Evolutionary conservation across 1,140 invertebrate genomes (phyloP).

Genomic region (Apolygus lucorum): DNA sequence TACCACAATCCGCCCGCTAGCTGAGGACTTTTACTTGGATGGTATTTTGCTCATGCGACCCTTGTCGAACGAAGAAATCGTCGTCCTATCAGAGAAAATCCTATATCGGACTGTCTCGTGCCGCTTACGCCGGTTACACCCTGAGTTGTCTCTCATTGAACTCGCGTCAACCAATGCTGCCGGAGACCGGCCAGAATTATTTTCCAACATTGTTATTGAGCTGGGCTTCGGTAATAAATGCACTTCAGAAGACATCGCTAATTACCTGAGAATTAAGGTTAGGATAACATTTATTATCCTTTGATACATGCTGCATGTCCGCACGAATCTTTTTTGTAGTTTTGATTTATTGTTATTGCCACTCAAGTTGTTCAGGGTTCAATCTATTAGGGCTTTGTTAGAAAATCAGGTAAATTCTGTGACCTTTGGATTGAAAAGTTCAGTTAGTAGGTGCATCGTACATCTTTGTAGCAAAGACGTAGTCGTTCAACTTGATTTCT

Average conservation of each 20-base stretch:
- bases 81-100: not conserved
- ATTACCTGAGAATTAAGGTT: not conserved
- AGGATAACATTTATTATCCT: too few relatives aligned
- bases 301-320: not conserved
- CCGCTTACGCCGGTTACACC: not conserved
- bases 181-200: not conserved
- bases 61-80: not conserved
- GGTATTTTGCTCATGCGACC: not conserved
- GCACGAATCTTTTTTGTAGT: not conserved
- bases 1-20: not conserved
- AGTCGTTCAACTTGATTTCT: not conserved
- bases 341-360: not conserved
- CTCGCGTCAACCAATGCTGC: not conserved
- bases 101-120: not conserved
- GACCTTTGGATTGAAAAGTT: not conserved
- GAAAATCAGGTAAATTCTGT: not conserved
- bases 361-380: not conserved
- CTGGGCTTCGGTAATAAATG: not conserved
- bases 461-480: not conserved
- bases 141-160: not conserved
- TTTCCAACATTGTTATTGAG: not conserved
- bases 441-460: not conserved
- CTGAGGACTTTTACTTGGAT: not conserved
- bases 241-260: not conserved
- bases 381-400: not conserved